Evolutionary conservation across 2,797 vertebrate species (phyloP).

Genomic region (Mus caroli): DNA sequence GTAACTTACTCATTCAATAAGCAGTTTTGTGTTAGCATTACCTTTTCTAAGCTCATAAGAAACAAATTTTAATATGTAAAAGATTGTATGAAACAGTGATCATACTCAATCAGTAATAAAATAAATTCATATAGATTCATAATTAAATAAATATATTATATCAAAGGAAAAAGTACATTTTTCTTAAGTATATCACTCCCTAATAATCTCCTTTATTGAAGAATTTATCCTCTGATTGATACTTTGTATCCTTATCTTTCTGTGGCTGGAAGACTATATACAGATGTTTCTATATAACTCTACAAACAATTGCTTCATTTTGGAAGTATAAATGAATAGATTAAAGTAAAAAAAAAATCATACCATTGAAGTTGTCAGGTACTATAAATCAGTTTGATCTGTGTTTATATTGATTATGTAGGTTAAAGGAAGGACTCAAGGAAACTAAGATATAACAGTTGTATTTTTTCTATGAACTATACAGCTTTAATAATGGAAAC

Average conservation of each 20-base stretch:
- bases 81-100: neutral
- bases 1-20: neutral
- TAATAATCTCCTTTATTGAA: neutral
- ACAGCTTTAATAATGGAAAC: too few species aligned
- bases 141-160: neutral
- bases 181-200: neutral
- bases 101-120: neutral
- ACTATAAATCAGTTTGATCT: neutral
- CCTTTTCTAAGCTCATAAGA: neutral
- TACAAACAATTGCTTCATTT: neutral
- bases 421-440: neutral
- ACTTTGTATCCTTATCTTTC: neutral
- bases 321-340: too few species aligned
- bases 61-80: neutral
- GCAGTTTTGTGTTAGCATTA: neutral
- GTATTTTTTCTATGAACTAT: neutral
- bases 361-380: neutral
- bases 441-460: neutral
- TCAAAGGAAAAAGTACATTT: neutral
- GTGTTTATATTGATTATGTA: neutral
- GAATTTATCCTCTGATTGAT: neutral
- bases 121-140: constrained; percentile 5
- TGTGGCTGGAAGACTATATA: neutral
- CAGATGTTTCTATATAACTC: neutral
- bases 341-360: neutral